A percentile compares a stretch with the other conserved stretches of the same genome.
Conservation (phyloP, 2,113 vertebrate genomes). For the Actinemys pallida region DNA sequence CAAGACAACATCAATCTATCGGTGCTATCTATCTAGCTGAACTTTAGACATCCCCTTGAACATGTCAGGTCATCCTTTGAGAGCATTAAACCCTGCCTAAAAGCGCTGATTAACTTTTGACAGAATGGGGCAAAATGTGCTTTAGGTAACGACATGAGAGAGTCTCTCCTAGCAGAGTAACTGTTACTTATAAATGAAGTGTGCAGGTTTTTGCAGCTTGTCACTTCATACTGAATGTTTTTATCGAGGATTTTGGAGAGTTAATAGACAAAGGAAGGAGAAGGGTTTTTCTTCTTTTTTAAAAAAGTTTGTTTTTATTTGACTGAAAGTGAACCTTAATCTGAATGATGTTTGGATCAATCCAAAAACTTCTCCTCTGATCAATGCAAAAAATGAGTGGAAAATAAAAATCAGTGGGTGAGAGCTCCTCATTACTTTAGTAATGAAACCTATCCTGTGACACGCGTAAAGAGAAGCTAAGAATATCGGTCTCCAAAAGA, state of each 20-base stretch:
- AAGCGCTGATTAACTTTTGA: background rate
- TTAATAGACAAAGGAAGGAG: background rate
- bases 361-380: background rate
- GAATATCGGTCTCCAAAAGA: background rate
- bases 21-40: background rate
- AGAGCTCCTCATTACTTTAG: background rate
- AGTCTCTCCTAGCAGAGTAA: background rate
- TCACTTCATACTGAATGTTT: background rate
- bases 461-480: background rate
- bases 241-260: background rate
- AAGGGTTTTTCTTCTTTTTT: too few species aligned
- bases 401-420: background rate
- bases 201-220: background rate
- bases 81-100: background rate
- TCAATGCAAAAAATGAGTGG: background rate
- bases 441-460: too few species aligned
- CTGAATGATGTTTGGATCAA: background rate
- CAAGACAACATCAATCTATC: background rate
- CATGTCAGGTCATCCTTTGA: background rate
- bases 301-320: background rate
- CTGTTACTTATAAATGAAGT: background rate
- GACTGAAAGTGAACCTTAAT: background rate
- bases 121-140: background rate
- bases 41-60: background rate
- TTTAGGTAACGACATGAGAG: background rate